A percentile compares a stretch with the other conserved stretches of the same genome.
phyloP scores from a whole-genome alignment of 2,888 invertebrate species.

The Mamestra brassicae region DNA sequence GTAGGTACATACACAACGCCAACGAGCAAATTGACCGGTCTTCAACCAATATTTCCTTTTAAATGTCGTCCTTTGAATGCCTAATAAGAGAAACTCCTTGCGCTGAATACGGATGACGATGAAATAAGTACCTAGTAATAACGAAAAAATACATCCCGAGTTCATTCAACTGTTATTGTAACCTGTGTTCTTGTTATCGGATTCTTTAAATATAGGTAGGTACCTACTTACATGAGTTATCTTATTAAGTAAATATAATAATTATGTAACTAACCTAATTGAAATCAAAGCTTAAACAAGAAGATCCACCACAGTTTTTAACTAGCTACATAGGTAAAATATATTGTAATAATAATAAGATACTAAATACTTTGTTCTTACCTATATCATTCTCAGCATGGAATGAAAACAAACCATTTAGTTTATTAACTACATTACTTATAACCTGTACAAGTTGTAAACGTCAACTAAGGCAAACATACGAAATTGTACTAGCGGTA shows the following conservation, averaged over 20 bases:
- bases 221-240: slow-evolving; percentile 17
- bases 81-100: slow-evolving; percentile 86
- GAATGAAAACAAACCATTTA: slow-evolving; percentile 36
- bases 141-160: slow-evolving; percentile 80
- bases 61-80: slow-evolving; percentile 88
- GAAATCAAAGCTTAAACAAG: background rate
- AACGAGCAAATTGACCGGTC: slow-evolving; percentile 60
- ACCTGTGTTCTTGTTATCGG: slow-evolving; percentile 35
- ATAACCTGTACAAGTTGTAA: slow-evolving; percentile 34
- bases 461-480: slow-evolving; percentile 29
- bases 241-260: background rate
- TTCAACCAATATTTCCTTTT: slow-evolving; percentile 88
- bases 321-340: background rate
- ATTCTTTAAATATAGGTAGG: slow-evolving; percentile 26
- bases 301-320: background rate
- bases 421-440: slow-evolving; percentile 28
- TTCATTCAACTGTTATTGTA: slow-evolving; percentile 84
- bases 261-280: slow-evolving; percentile 10
- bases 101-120: slow-evolving; percentile 85
- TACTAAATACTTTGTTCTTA: no score
- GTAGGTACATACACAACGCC: slow-evolving; percentile 11
- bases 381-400: slow-evolving; percentile 20
- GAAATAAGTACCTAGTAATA: slow-evolving; percentile 62
- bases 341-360: background rate
- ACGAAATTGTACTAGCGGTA: background rate